Percentiles rank a stretch among this genome's conserved stretches.
Evolutionary conservation across 2,888 invertebrate species (phyloP).

Genomic region (Melanargia galathea): DNA sequence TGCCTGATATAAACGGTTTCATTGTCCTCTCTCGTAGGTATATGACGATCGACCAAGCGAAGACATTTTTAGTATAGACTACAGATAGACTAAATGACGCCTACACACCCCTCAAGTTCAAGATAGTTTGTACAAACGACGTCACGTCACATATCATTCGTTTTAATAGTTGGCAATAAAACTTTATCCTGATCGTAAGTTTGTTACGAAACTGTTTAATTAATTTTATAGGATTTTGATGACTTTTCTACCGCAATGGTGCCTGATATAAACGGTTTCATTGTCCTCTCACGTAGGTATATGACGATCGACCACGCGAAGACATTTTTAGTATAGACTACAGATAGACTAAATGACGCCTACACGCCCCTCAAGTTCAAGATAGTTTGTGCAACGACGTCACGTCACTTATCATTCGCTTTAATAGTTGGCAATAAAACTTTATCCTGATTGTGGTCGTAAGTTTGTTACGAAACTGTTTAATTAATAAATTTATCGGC

Average conservation of each 20-base stretch:
- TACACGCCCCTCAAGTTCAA: conserved; percentile 55
- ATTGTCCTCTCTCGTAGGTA: too few relatives aligned
- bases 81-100: too few relatives aligned
- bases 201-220: conserved; percentile 8
- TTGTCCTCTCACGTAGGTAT: too few relatives aligned
- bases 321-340: too few relatives aligned
- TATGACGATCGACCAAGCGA: too few relatives aligned
- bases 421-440: conserved; percentile 32
- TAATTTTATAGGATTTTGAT: conserved; percentile 16
- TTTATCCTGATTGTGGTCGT: conserved; percentile 1
- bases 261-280: too few relatives aligned
- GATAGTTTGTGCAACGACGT: conserved; percentile 55
- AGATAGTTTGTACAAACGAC: conserved; percentile 52
- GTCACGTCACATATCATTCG: conserved; percentile 67
- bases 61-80: too few relatives aligned
- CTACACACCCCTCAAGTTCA: conserved; percentile 54
- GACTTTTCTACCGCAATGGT: background rate
- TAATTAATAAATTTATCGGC: conserved; percentile 11
- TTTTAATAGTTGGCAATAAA: conserved; percentile 35
- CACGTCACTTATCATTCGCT: conserved; percentile 64
- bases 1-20: too few relatives aligned
- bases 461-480: conserved; percentile 9
- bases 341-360: too few relatives aligned
- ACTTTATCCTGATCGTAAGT: conserved; percentile 12
- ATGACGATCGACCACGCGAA: too few relatives aligned